These are phyloP conservation scores for Sphyrna mokarran DNA, from an alignment of 2,113 vertebrate species.

Conservation along the genomic window DNA sequence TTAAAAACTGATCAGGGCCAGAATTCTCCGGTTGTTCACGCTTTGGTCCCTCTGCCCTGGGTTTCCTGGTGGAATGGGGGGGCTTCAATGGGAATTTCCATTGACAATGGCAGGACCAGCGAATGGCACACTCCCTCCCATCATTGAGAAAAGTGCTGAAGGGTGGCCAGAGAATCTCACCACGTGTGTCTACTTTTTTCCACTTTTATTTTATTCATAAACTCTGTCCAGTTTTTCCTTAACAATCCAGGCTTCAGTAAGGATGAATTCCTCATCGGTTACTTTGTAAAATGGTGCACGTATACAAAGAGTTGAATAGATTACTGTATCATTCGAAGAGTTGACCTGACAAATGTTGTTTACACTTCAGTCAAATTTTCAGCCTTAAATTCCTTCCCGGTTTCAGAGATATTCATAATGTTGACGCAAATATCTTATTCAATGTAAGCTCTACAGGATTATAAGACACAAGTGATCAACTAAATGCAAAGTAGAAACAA, in stretches of 20 bases:
- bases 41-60: too few species aligned
- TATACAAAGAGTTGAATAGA: not conserved
- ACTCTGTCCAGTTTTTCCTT: too few species aligned
- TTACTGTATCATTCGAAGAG: not conserved
- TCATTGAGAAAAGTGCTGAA: too few species aligned
- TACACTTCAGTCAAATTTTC: not conserved
- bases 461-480: not conserved
- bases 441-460: not conserved
- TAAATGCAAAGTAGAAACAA: not conserved
- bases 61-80: too few species aligned
- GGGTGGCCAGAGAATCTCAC: too few species aligned
- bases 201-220: not conserved
- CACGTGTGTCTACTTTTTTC: not conserved
- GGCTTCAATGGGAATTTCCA: too few species aligned
- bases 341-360: not conserved
- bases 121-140: too few species aligned
- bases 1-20: not conserved
- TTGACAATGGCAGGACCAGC: too few species aligned
- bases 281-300: not conserved
- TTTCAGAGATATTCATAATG: not conserved
- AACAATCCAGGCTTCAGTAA: not conserved
- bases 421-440: not conserved
- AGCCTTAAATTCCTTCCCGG: not conserved
- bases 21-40: too few species aligned
- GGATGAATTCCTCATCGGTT: not conserved